These are phyloP conservation scores for Caenorhabditis sp. DNA, from an alignment of 2,888 invertebrate species.

Conservation along the genomic window DNA sequence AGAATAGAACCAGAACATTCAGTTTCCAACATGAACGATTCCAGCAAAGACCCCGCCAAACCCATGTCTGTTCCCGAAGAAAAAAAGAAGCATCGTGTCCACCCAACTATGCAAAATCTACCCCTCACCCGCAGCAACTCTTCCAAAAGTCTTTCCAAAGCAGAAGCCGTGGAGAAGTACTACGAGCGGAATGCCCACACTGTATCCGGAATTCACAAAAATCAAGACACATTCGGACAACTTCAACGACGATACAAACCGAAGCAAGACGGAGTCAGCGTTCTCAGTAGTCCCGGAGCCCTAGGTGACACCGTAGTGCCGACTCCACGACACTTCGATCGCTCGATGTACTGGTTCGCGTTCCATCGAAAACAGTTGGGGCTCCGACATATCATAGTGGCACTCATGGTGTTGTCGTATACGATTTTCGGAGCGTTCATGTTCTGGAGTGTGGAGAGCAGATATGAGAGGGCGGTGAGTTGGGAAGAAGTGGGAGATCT, in stretches of 20 bases:
- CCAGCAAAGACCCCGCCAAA: slow-evolving; percentile 4
- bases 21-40: background rate
- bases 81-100: slow-evolving; percentile 32
- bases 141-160: slow-evolving; percentile 37
- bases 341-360: slow-evolving; percentile 74
- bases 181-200: slow-evolving; percentile 49
- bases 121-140: slow-evolving; percentile 31
- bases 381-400: slow-evolving; percentile 69
- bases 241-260: slow-evolving; percentile 31
- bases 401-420: slow-evolving; percentile 64
- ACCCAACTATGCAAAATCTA: slow-evolving; percentile 40
- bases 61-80: slow-evolving; percentile 8
- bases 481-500: slow-evolving; percentile 21
- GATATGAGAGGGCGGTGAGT: slow-evolving; percentile 66
- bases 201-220: slow-evolving; percentile 28
- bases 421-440: slow-evolving; percentile 70
- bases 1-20: background rate
- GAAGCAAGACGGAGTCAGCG: slow-evolving; percentile 38
- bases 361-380: slow-evolving; percentile 69
- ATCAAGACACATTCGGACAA: slow-evolving; percentile 29
- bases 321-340: slow-evolving; percentile 65
- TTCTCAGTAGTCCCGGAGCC: slow-evolving; percentile 59
- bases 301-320: slow-evolving; percentile 50
- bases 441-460: slow-evolving; percentile 69
- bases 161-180: slow-evolving; percentile 45